Base-by-base conservation (phyloP, 2,113 vertebrate species). In the Larimichthys crocea region DNA sequence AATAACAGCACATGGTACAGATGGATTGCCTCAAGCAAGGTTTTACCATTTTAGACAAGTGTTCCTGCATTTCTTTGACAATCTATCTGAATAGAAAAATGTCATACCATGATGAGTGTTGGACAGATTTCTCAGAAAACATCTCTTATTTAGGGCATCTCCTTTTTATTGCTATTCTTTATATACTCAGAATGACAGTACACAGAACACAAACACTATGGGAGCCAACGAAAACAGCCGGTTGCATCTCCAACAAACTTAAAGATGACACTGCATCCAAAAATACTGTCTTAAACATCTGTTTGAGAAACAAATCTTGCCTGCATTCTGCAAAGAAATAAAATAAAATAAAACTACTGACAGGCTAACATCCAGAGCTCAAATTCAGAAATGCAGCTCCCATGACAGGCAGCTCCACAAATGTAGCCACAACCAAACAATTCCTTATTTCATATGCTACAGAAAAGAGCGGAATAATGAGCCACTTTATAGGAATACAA, bases 221-320 rank as follows among this genome's bases (percentile, higher is more conserved):
- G 12, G n/a, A 84, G 52, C 61, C 64, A 71, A 53, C 72, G 65
- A 73, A 72, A 83, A 68, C 72, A 68, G 60, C 16, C 22, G 19
- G 17, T 14, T 56, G 46, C 50, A 42, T 76, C 52, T 66, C 60
- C 0, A 11, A 50, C 14, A 59, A 64, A 72, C 15, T 68, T 26
- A 20, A 60, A 22, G n/a, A 64, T 76, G 56, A 53, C 50, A 62
- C 16, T 22, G 26, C 63, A 70, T 52, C 66, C 26, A 68, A 62
- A 79, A 79, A 55, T 17, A 29, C 50, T 79, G 35, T 40, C 35
- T 40, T 9, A 40, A 40, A 40, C 35, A 40, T 40, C 35, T 40
- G 35, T 8, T 9, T 40, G 35, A 40, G 7, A 40, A 40, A 61
- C 19, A 22, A 62, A 5, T 31, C 3, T 29, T 52, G 29, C 17